Evolutionary conservation across 2,797 vertebrate genomes (phyloP).

Genomic region (Labroides dimidiatus): DNA sequence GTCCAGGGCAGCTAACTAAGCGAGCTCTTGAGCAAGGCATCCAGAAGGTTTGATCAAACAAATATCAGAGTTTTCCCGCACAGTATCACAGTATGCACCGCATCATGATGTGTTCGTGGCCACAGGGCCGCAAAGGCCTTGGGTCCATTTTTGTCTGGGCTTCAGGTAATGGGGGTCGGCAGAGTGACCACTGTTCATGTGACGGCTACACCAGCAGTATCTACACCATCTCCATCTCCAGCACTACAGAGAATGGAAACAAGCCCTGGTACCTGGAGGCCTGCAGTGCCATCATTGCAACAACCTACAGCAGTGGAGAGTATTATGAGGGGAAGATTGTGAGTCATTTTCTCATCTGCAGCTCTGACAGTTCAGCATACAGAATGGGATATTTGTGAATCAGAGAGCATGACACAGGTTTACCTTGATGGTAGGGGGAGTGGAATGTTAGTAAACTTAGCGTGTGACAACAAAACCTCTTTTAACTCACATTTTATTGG

Average conservation of each 20-base stretch:
- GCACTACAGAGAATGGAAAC: conserved; percentile 84
- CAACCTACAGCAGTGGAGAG: conserved; percentile 91
- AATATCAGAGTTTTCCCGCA: background rate
- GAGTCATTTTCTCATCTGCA: conserved; percentile 34
- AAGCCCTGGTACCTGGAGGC: conserved; percentile 90
- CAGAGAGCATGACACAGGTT: background rate
- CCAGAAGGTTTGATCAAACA: conserved; percentile 86
- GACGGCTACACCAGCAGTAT: conserved; percentile 93
- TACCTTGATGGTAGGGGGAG: background rate
- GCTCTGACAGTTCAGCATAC: background rate
- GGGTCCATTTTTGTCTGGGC: conserved; percentile 94
- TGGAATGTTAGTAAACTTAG: no score
- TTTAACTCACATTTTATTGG: no score
- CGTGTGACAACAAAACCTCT: no score
- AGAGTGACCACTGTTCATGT: conserved; percentile 91
- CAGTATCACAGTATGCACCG: background rate
- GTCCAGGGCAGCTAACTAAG: conserved; percentile 85
- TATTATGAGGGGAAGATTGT: conserved; percentile 82
- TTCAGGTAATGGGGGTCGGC: conserved; percentile 89
- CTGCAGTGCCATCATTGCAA: conserved; percentile 90
- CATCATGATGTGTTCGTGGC: background rate
- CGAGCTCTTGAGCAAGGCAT: conserved; percentile 92
- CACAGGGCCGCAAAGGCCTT: conserved; percentile 90
- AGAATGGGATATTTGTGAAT: background rate
- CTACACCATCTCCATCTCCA: conserved; percentile 91